phyloP scores from a whole-genome alignment of 2,113 vertebrate genomes.

The Periophthalmodon schlosseri region DNA sequence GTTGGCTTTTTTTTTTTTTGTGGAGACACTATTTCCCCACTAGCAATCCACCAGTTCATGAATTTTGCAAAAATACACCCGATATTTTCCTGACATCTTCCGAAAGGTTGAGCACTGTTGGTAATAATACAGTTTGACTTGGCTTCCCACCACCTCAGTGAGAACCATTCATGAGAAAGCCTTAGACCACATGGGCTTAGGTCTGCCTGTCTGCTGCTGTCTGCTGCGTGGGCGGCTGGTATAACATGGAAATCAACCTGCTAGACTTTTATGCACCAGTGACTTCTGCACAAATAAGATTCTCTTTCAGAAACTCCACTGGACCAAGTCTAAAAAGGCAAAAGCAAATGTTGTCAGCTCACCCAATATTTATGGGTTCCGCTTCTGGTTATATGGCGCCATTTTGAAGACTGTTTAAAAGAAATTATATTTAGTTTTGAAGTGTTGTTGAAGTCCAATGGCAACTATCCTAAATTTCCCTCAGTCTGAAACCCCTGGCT shows the following conservation, averaged over 20 bases:
- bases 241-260: slow-evolving; percentile 5
- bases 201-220: not conserved
- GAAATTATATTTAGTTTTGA: no score
- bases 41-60: not conserved
- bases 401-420: no score
- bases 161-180: slow-evolving; percentile 8
- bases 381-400: no score
- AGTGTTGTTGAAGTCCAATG: no score
- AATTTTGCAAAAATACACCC: not conserved
- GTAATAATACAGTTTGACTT: slow-evolving; percentile 6
- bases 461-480: no score
- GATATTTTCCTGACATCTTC: not conserved
- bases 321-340: not conserved
- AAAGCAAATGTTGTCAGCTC: not conserved
- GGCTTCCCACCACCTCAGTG: not conserved
- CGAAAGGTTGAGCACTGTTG: not conserved
- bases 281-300: slow-evolving; percentile 1
- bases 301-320: not conserved
- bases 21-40: no score
- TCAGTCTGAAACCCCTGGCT: no score
- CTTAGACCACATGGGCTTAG: not conserved
- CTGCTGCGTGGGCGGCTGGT: not conserved
- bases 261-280: not conserved
- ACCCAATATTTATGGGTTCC: not conserved
- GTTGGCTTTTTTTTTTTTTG: no score